Percentiles rank a stretch among this genome's conserved stretches.
These are phyloP conservation scores for Girardia tigrina DNA, from an alignment of 2,888 invertebrate species.

Conservation along the genomic window DNA sequence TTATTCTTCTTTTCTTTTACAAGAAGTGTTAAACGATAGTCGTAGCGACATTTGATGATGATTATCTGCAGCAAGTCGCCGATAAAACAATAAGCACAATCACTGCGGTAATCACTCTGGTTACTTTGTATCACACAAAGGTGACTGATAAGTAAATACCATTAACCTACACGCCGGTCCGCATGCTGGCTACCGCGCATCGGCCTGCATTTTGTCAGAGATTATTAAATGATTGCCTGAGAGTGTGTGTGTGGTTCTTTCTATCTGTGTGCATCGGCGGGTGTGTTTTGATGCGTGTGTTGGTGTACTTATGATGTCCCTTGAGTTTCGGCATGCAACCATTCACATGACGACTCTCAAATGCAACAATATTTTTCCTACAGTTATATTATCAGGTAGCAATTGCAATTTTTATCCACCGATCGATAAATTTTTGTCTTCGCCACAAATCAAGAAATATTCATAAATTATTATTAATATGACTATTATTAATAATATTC, in stretches of 20 bases:
- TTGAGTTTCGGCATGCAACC: background rate
- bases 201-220: no score
- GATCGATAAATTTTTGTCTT: constrained; percentile 18
- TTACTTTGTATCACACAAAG: background rate
- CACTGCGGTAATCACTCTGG: background rate
- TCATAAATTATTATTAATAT: no score
- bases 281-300: background rate
- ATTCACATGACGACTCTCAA: background rate
- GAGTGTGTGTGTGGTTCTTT: no score
- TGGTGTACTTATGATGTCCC: background rate
- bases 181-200: background rate
- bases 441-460: constrained; percentile 6
- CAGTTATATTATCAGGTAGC: constrained; percentile 10
- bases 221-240: no score
- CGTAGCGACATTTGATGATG: background rate
- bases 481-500: no score
- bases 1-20: background rate
- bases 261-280: background rate
- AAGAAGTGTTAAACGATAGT: background rate
- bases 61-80: background rate
- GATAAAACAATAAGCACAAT: background rate
- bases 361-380: background rate
- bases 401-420: constrained; percentile 23
- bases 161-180: background rate
- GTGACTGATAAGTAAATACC: background rate